A percentile compares a stretch with the other conserved stretches of the same genome.
Evolutionary conservation across 1,140 invertebrate genomes (phyloP).

Genomic region (Drosophila oshimai): DNA sequence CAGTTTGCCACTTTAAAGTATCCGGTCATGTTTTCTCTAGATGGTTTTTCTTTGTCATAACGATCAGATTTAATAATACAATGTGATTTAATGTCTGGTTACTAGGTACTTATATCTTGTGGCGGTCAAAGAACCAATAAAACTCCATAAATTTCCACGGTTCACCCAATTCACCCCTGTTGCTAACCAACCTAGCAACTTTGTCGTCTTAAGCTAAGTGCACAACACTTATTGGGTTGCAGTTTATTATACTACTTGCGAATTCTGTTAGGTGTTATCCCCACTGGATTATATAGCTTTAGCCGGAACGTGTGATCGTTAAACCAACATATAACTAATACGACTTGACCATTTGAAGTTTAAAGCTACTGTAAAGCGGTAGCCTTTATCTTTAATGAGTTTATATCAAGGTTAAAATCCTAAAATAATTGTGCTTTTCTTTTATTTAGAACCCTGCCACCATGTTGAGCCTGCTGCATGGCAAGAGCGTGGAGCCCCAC

Average conservation of each 20-base stretch:
- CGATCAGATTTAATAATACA: not conserved
- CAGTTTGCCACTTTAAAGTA: slow-evolving; percentile 5
- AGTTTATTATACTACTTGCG: not conserved
- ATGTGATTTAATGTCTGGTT: no score
- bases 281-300: not conserved
- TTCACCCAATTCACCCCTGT: no score
- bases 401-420: not conserved
- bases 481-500: slow-evolving; percentile 89
- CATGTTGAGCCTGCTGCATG: slow-evolving; percentile 91
- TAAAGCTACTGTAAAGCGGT: not conserved
- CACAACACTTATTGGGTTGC: not conserved
- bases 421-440: slow-evolving; percentile 47
- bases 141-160: no score
- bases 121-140: no score
- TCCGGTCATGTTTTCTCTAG: not conserved
- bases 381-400: not conserved
- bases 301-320: not conserved
- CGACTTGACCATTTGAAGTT: no score
- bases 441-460: slow-evolving; percentile 86
- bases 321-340: not conserved
- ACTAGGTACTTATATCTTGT: no score
- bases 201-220: not conserved
- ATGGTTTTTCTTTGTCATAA: not conserved
- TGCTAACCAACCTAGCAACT: not conserved
- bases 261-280: not conserved